Evolutionary conservation across 2,888 invertebrate species (phyloP), one percentile per base, ranked within the genome.

Genomic region (Plebejus argus): DNA sequence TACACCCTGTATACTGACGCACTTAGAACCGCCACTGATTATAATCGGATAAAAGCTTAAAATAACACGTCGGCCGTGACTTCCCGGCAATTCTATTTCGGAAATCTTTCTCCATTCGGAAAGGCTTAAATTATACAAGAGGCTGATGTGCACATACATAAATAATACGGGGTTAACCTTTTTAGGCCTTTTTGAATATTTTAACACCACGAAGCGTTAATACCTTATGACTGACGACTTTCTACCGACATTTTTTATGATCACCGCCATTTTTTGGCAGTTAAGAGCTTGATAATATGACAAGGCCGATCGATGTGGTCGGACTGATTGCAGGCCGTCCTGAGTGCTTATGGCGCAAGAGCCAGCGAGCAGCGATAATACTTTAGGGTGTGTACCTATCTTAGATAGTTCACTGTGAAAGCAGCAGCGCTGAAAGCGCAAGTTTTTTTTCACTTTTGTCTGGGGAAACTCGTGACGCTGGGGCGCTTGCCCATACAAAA

Each of bases 131-230:
- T 23, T 23, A 66, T 66, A 28, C 66, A 15, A 66, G 28, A 66
- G 66, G 15, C 66, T 66, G 66, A 66, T 66, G 66, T 66, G 66
- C 66, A 66, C 33, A 66, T 66, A 33, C 66, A 66, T 66, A 66
- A 66, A 66, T 66, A 66, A 66, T 66, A 66, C 66, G 66, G 66
- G 66, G 12, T 66, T 33, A 66, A 33, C 66, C 66, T 66, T 66
- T 66, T 66, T 66, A 66, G 66, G 15, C 66, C 66, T 33, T 66
- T 66, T 33, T 33, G 28, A 66, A 66, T 66, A 66, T 66, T 66
- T 66, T 28, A 66, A 18, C 18, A 28, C 28, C 66, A 18, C 7
- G 66, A 23, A 28, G 18, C 66, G 66, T 33, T 66, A 66, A 66
- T 66, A 28, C 66, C 66, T 33, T 28, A 66, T 66, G 23, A 66